Evolutionary conservation across 1,140 invertebrate species (phyloP).

Genomic region (Brachionus asplanchnoidis): DNA sequence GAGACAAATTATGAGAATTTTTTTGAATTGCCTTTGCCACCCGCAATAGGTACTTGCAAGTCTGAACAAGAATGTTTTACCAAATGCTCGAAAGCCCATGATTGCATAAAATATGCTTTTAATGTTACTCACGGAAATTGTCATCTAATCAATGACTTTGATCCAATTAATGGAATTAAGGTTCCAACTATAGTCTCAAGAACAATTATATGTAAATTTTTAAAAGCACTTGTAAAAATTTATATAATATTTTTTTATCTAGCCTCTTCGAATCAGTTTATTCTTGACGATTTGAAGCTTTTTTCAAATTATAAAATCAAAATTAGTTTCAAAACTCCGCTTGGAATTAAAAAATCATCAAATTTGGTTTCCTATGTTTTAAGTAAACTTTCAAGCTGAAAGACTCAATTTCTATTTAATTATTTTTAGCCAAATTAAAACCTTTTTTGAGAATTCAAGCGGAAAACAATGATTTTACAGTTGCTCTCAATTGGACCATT

Average conservation of each 20-base stretch:
- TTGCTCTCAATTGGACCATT: not conserved
- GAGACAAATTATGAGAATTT: not conserved
- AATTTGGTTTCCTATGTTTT: conserved; percentile 6
- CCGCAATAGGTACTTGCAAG: not conserved
- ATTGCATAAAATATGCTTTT: conserved; percentile 17
- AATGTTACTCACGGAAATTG: not conserved
- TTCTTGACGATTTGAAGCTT: not conserved
- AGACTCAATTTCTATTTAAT: not conserved
- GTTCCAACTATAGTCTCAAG: not conserved
- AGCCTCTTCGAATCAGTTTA: not conserved
- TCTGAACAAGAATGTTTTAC: not conserved
- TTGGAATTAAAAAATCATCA: not conserved
- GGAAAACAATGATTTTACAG: conserved; percentile 2
- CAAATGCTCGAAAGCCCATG: not conserved
- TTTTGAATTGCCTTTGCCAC: not conserved
- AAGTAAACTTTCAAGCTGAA: not conserved
- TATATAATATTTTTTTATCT: not conserved
- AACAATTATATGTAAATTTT: conserved; percentile 24
- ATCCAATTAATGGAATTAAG: not conserved
- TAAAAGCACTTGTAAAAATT: not conserved
- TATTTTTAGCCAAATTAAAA: conserved; percentile 12
- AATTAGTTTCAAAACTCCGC: conserved; percentile 12
- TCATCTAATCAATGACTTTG: not conserved
- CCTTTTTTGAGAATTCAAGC: conserved; percentile 19
- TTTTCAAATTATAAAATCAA: conserved; percentile 35